These are phyloP conservation scores for Drosophila rhopaloa DNA, from an alignment of 1,140 invertebrate species.

Conservation along the genomic window DNA sequence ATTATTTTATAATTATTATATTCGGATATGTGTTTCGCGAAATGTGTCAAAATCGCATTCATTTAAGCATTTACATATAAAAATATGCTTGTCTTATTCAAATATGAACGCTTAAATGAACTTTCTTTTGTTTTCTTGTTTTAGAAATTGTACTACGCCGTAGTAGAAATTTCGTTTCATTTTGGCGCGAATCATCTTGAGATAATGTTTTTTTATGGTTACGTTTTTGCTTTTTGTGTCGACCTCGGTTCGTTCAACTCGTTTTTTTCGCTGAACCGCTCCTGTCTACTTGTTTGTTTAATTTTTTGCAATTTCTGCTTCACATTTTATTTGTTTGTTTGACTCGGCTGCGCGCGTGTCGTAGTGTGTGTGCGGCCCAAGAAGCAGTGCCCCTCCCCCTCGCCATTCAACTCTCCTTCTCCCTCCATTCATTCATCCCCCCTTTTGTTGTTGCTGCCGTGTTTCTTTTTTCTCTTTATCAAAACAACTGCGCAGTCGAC, in stretches of 20 bases:
- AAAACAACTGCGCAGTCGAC: conserved; percentile 59
- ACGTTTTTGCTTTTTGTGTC: conserved; percentile 41
- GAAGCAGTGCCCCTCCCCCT: conserved; percentile 41
- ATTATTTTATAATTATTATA: too few relatives aligned
- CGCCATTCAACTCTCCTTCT: conserved; percentile 4
- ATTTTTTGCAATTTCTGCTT: conserved; percentile 84
- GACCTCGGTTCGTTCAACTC: conserved; percentile 74
- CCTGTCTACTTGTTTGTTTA: conserved; percentile 84
- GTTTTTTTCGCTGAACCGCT: conserved; percentile 73
- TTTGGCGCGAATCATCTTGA: conserved; percentile 60
- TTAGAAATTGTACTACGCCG: conserved; percentile 73
- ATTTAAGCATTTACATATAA: too few relatives aligned
- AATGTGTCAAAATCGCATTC: too few relatives aligned
- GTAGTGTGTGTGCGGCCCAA: conserved; percentile 67
- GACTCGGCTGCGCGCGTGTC: conserved; percentile 74
- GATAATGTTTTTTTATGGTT: conserved; percentile 36
- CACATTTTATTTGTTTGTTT: conserved; percentile 85
- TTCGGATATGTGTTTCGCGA: too few relatives aligned
- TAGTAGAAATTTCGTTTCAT: conserved; percentile 69
- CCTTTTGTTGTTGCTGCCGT: conserved; percentile 47
- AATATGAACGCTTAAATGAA: conserved; percentile 22
- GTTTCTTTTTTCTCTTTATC: conserved; percentile 65
- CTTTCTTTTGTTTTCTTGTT: conserved; percentile 32
- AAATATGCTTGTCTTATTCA: neutral
- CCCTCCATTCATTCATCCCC: conserved; percentile 9